Conservation (phyloP, 1,140 invertebrate species). For the Pseudomyrmex cubaensis region DNA sequence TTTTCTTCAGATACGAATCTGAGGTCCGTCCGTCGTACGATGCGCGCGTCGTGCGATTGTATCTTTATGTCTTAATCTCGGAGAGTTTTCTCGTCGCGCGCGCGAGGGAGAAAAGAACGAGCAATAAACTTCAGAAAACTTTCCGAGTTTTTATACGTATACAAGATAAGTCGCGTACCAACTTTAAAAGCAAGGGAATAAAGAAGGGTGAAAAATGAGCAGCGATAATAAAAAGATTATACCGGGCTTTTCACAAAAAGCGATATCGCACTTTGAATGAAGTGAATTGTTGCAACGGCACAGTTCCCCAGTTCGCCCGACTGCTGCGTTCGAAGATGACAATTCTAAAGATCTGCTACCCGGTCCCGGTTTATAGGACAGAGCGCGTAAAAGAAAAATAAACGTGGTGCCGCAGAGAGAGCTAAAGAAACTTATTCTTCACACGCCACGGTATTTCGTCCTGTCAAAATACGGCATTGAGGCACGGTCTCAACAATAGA, state of each 20-base stretch:
- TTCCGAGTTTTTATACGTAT: no score
- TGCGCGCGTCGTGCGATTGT: background rate
- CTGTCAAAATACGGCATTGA: slow-evolving; percentile 56
- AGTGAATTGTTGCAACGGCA: background rate
- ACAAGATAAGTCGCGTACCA: background rate
- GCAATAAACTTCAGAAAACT: no score
- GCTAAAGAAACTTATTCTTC: slow-evolving; percentile 31
- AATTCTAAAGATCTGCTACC: slow-evolving; percentile 47
- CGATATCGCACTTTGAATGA: slow-evolving; percentile 10
- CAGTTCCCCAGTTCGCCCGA: slow-evolving; percentile 13
- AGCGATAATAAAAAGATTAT: slow-evolving; percentile 4
- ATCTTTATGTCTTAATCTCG: slow-evolving; percentile 7
- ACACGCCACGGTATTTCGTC: slow-evolving; percentile 41
- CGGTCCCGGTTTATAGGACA: background rate
- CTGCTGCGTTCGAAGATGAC: slow-evolving; percentile 5
- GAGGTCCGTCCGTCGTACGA: background rate
- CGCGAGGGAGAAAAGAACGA: background rate
- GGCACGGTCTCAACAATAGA: slow-evolving; percentile 31
- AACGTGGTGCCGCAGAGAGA: background rate
- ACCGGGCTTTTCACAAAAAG: background rate
- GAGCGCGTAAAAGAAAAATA: slow-evolving; percentile 33
- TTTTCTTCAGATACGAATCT: slow-evolving; percentile 50
- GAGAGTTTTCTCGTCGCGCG: background rate
- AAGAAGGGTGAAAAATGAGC: background rate
- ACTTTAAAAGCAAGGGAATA: background rate